Percentiles rank a stretch among this genome's conserved stretches.
Evolutionary conservation across 2,797 vertebrate genomes (phyloP).

Genomic region (Myotis planiceps): DNA sequence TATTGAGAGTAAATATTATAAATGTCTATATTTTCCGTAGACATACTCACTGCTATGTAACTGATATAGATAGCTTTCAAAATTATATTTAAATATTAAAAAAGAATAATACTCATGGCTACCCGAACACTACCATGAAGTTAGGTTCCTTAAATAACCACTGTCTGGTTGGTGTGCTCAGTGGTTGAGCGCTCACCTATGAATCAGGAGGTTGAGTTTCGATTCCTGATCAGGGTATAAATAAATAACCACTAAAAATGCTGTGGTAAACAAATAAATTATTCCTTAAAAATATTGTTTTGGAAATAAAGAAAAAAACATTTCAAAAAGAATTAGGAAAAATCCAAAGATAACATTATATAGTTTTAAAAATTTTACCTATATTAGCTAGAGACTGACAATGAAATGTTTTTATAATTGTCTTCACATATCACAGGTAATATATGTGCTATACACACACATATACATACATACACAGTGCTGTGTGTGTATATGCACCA

Average conservation of each 20-base stretch:
- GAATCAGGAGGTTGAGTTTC: background rate
- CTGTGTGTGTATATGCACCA: background rate
- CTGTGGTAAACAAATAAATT: background rate
- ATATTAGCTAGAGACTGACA: background rate
- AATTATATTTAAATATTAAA: constrained; percentile 71
- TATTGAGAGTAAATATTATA: constrained; percentile 76
- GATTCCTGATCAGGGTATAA: background rate
- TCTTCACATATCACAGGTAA: background rate
- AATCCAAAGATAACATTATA: background rate
- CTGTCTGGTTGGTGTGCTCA: background rate
- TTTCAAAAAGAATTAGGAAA: background rate
- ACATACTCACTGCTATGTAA: constrained; percentile 59
- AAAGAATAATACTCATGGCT: constrained; percentile 62
- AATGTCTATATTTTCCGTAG: constrained; percentile 58
- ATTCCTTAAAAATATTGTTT: background rate
- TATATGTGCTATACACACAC: background rate
- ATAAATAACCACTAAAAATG: background rate
- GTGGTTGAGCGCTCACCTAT: background rate
- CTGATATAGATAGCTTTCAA: constrained; percentile 52
- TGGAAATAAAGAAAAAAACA: background rate
- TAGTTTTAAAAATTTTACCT: background rate
- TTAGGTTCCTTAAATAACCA: constrained; percentile 28
- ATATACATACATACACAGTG: background rate
- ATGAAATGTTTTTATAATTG: background rate
- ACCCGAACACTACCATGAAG: background rate